These are phyloP conservation scores for Campoletis sonorensis DNA, from an alignment of 1,140 invertebrate genomes.

Conservation along the genomic window DNA sequence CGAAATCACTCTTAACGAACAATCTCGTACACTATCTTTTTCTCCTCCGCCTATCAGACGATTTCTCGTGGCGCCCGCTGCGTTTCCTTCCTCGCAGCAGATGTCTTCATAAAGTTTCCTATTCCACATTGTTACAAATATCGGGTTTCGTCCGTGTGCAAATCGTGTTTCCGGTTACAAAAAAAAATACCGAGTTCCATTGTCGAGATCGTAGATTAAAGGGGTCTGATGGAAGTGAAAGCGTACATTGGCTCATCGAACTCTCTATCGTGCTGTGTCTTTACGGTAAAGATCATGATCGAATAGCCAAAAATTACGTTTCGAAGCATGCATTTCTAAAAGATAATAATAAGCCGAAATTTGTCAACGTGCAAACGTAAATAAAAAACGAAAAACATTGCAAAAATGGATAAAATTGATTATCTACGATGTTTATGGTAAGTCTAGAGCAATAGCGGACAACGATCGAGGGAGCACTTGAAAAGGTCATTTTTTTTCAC, in stretches of 20 bases:
- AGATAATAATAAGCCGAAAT: too few species aligned
- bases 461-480: too few species aligned
- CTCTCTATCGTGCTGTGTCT: too few species aligned
- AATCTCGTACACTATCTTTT: not conserved
- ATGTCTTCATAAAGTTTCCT: not conserved
- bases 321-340: too few species aligned
- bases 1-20: not conserved
- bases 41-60: not conserved
- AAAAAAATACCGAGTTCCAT: not conserved
- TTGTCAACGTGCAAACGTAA: too few species aligned
- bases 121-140: not conserved
- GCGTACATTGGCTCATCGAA: not conserved
- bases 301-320: too few species aligned
- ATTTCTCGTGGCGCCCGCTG: not conserved
- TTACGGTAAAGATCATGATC: too few species aligned
- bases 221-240: not conserved
- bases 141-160: not conserved
- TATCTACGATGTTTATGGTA: too few species aligned
- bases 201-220: not conserved
- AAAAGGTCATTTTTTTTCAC: too few species aligned
- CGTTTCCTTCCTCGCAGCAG: not conserved
- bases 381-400: too few species aligned
- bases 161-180: not conserved
- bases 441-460: too few species aligned
- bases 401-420: too few species aligned